A percentile compares a stretch with the other conserved stretches of the same genome.
phyloP scores from a whole-genome alignment of 2,797 vertebrate species.

The Microctenopoma lineatum region DNA sequence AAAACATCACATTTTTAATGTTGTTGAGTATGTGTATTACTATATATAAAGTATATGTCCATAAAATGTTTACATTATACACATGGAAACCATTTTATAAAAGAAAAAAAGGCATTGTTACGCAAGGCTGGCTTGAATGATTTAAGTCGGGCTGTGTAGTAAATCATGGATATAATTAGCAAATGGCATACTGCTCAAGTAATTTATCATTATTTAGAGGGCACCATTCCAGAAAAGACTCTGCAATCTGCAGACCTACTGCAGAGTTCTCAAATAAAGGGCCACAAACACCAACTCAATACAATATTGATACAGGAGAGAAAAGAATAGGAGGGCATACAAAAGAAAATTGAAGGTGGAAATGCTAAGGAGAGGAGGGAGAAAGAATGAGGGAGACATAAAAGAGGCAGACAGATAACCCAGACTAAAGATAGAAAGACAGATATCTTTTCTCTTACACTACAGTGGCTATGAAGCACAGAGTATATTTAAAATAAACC shows the following conservation, averaged over 20 bases:
- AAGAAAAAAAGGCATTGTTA: constrained; percentile 98
- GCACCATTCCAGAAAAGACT: constrained; percentile 99
- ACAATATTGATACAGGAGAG: constrained; percentile 92
- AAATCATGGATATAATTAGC: constrained; percentile 99
- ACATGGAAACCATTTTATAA: constrained; percentile 98
- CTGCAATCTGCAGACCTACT: constrained; percentile 97
- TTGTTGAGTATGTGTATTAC: constrained; percentile 66
- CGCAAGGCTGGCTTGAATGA: constrained; percentile 99
- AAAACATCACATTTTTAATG: constrained; percentile 85
- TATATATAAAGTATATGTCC: constrained; percentile 78
- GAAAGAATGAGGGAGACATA: constrained; percentile 51
- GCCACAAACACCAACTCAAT: constrained; percentile 96
- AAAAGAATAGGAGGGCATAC: constrained; percentile 72
- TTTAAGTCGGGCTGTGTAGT: constrained; percentile 99
- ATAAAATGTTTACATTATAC: constrained; percentile 99
- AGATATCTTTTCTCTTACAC: constrained; percentile 82
- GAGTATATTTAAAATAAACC: constrained; percentile 88
- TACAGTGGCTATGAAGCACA: constrained; percentile 83
- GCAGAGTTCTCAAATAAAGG: constrained; percentile 98
- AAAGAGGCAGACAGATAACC: constrained; percentile 64
- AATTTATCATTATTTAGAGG: constrained; percentile 99
- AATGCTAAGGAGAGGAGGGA: constrained; percentile 59
- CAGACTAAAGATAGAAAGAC: constrained; percentile 70
- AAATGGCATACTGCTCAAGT: constrained; percentile 99
- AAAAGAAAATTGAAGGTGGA: constrained; percentile 78